Evolutionary conservation across 2,113 vertebrate genomes (phyloP).

Genomic region (Ptilonorhynchus violaceus): DNA sequence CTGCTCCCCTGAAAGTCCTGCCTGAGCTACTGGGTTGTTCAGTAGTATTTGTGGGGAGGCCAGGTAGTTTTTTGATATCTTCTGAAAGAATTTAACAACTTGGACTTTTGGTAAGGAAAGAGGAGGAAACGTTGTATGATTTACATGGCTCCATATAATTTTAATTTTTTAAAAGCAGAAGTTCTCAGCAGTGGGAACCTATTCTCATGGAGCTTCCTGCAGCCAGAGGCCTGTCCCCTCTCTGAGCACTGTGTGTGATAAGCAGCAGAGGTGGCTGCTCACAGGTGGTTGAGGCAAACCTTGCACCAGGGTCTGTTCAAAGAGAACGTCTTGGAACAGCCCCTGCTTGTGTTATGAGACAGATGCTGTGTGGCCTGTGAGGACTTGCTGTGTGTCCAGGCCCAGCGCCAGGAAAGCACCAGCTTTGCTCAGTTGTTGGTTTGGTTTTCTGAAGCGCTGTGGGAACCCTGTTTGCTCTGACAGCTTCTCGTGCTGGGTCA

Average conservation of each 20-base stretch:
- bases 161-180: not conserved
- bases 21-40: not conserved
- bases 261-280: not conserved
- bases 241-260: not conserved
- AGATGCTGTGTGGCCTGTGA: not conserved
- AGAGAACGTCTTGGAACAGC: not conserved
- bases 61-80: not conserved
- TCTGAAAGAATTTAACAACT: not conserved
- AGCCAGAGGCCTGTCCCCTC: not conserved
- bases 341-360: not conserved
- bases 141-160: not conserved
- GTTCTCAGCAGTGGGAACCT: not conserved
- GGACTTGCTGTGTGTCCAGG: not conserved
- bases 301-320: not conserved
- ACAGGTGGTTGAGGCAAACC: not conserved
- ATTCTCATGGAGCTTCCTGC: not conserved
- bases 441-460: not conserved
- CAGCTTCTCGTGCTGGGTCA: rapidly evolving
- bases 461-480: not conserved
- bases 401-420: not conserved
- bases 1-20: not conserved
- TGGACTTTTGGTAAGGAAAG: not conserved
- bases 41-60: not conserved
- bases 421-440: not conserved
- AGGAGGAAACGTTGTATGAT: not conserved